These are phyloP conservation scores for Drosophila parvula DNA, from an alignment of 1,140 invertebrate species.

Conservation along the genomic window DNA sequence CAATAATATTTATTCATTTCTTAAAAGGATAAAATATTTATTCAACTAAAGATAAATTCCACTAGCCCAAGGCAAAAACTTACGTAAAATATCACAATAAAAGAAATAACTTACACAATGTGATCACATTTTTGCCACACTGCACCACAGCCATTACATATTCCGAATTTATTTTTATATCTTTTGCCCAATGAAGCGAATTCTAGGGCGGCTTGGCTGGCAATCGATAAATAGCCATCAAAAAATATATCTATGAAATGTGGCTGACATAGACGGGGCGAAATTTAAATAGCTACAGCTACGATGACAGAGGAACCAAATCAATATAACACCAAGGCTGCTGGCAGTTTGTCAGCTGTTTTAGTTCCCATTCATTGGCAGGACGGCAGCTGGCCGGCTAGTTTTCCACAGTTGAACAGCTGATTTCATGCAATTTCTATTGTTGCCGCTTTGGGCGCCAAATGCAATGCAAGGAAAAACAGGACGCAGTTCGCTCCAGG, in stretches of 20 bases:
- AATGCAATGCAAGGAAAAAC: conserved; percentile 48
- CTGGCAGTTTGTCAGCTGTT: conserved; percentile 57
- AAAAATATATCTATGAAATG: conserved; percentile 24
- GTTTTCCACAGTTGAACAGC: conserved; percentile 46
- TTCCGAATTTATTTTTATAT: conserved; percentile 30
- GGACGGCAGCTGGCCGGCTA: conserved; percentile 55
- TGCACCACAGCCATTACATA: neutral
- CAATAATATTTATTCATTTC: neutral
- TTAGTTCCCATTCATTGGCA: conserved; percentile 36
- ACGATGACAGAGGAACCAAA: conserved; percentile 43
- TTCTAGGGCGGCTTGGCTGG: conserved; percentile 26
- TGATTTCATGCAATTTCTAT: conserved; percentile 73
- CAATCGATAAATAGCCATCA: conserved; percentile 46
- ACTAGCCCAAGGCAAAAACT: neutral
- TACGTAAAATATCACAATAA: neutral
- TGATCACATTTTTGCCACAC: neutral
- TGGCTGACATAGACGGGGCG: conserved; percentile 30
- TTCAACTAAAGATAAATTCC: no score
- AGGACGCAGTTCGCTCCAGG: conserved; percentile 8
- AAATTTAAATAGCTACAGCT: conserved; percentile 58
- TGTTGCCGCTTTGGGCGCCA: conserved; percentile 69
- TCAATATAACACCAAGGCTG: conserved; percentile 55
- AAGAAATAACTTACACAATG: neutral
- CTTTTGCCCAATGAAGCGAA: conserved; percentile 35
- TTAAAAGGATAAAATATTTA: neutral